Evolutionary conservation across 1,140 invertebrate species (phyloP), one percentile per base, ranked within the genome.

Genomic region (Popillia japonica): DNA sequence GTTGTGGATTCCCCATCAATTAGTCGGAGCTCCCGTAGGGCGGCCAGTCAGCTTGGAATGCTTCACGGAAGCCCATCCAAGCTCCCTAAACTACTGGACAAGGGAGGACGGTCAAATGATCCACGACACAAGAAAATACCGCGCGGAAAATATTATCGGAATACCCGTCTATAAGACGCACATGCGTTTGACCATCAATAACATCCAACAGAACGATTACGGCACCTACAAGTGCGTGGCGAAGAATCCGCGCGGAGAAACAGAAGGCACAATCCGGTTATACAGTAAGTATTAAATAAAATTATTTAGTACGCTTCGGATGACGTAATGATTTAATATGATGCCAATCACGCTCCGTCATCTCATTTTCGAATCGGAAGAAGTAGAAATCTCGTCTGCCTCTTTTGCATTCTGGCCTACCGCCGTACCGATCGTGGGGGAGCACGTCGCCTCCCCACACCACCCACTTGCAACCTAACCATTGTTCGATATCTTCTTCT

Each of bases 151-250:
- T 77, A 90, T 90, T 20, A 88, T 92, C 22, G 92, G 92, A 48
- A 85, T 93, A 34, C 83, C 93, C 0, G 89, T 92, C 11, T 96
- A 96, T 83, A 96, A 95, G 84, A 95, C 93, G 11, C 94, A 95
- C 82, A 96, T 96, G 94, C 91, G 90, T 79, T 88, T 96, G 27
- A 92, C 92, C 10, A 95, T 96, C 80, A 88, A 89, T 81, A 91
- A 95, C 84, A 92, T 96, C 27, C 89, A 92, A 82, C 91, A 92
- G 76, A 90, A 88, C 82, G 95, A 97, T 87, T 96, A 95, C 85
- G 95, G 95, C 11, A 94, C 91, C 73, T 97, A 97, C 88, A 96
- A 96, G 87, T 98, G 96, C 86, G 93, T 97, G 2, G 96, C 95
- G 48, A 97, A 97, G 88, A 97, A 97, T 90, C 95, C 95, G 27